phyloP scores from a whole-genome alignment of 2,888 invertebrate species.

The Aphelenchoides bicaudatus region DNA sequence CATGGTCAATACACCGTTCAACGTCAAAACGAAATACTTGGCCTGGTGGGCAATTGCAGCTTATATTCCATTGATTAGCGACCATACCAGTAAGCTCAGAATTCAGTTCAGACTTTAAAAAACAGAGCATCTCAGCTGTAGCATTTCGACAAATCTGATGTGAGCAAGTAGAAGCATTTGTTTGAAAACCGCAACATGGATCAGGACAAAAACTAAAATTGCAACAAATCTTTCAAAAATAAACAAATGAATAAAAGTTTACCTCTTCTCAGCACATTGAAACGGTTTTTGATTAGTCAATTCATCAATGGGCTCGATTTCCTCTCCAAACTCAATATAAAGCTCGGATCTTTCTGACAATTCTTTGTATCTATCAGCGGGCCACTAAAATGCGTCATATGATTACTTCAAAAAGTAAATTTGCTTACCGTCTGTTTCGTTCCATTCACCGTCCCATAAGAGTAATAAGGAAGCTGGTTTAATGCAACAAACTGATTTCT shows the following conservation, averaged over 20 bases:
- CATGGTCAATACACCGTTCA: slow-evolving; percentile 11
- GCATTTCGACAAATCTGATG: slow-evolving; percentile 1
- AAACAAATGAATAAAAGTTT: too few relatives aligned
- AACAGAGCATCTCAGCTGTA: neutral
- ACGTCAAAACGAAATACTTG: slow-evolving; percentile 16
- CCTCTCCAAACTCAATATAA: neutral
- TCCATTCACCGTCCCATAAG: neutral
- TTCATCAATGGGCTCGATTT: slow-evolving; percentile 3
- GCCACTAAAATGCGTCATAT: neutral
- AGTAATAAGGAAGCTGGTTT: slow-evolving; percentile 2
- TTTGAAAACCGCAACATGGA: slow-evolving; percentile 13
- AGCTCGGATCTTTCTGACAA: neutral
- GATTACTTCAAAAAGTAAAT: neutral
- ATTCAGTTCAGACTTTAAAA: neutral
- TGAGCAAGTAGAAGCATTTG: neutral
- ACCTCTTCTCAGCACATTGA: slow-evolving; percentile 8
- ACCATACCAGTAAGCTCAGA: slow-evolving; percentile 13
- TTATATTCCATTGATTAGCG: slow-evolving; percentile 17
- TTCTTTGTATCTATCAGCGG: slow-evolving; percentile 7
- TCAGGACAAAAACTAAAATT: slow-evolving; percentile 18
- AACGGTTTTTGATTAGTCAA: neutral
- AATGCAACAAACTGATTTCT: slow-evolving; percentile 9
- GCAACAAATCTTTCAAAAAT: neutral
- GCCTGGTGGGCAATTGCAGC: slow-evolving; percentile 9
- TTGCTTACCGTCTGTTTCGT: slow-evolving; percentile 1